Evolutionary conservation across 2,113 vertebrate species (phyloP).

Genomic region (Nycticebus coucang): DNA sequence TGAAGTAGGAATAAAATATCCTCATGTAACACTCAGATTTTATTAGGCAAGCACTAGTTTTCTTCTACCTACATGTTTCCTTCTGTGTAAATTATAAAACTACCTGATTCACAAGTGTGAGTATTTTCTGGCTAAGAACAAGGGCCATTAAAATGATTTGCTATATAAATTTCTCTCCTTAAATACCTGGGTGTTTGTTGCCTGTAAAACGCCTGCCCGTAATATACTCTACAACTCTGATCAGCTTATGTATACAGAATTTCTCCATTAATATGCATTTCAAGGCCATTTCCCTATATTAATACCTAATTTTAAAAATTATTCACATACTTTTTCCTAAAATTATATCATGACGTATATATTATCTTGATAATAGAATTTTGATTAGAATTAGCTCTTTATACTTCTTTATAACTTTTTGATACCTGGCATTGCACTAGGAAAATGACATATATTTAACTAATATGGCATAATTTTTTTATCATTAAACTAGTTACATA

Average conservation of each 20-base stretch:
- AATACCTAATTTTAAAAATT: background rate
- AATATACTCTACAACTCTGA: background rate
- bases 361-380: background rate
- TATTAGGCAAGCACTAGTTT: background rate
- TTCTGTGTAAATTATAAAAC: background rate
- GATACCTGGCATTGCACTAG: background rate
- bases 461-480: conserved; percentile 1
- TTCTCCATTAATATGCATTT: background rate
- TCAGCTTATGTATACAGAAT: background rate
- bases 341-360: background rate
- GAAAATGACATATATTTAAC: background rate
- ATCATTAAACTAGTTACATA: background rate
- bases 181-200: background rate
- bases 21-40: background rate
- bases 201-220: background rate
- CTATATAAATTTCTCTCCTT: background rate
- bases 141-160: background rate
- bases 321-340: background rate
- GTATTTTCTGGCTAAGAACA: background rate
- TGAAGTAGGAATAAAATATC: background rate
- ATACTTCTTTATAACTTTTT: background rate
- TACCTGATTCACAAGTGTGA: background rate
- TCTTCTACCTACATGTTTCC: background rate
- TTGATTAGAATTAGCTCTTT: background rate
- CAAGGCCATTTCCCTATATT: background rate